phyloP scores from a whole-genome alignment of 92 coral and sea anemone species.

The Zoanthus sociatus region DNA sequence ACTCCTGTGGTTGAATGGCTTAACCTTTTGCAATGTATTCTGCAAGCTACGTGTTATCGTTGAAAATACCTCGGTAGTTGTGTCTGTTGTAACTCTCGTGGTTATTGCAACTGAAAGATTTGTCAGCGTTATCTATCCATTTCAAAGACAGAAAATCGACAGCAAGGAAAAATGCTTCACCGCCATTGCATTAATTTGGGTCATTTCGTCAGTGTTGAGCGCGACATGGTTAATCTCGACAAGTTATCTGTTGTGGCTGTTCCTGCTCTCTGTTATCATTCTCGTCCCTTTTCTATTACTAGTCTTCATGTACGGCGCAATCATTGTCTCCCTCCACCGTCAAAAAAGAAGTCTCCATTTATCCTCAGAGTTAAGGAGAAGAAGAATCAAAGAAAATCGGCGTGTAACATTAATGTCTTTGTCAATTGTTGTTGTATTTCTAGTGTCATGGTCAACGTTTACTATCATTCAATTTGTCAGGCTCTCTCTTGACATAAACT shows the following conservation, averaged over 20 bases:
- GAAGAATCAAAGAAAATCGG: not conserved
- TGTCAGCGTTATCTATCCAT: slow-evolving; percentile 2
- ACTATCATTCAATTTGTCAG: not conserved
- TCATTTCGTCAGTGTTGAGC: not conserved
- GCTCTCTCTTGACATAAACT: not conserved
- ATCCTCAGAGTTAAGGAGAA: not conserved
- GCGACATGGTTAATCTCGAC: not conserved
- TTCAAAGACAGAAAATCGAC: slow-evolving; percentile 26
- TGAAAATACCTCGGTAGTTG: not conserved
- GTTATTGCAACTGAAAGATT: slow-evolving; percentile 21
- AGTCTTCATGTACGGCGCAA: not conserved
- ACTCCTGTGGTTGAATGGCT: not conserved
- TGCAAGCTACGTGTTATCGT: not conserved
- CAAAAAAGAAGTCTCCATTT: not conserved
- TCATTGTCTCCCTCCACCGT: not conserved
- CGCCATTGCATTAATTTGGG: not conserved
- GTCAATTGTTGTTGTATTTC: not conserved
- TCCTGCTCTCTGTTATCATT: not conserved
- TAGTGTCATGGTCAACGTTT: not conserved
- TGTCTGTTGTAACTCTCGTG: not conserved
- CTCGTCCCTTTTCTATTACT: not conserved
- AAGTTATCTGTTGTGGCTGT: not conserved
- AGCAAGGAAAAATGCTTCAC: slow-evolving; percentile 13
- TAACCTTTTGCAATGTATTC: not conserved
- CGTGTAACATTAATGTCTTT: not conserved